Evolutionary conservation across 2,113 vertebrate species (phyloP), one percentile per base, ranked within the genome.

Genomic region (Varanus komodoensis): DNA sequence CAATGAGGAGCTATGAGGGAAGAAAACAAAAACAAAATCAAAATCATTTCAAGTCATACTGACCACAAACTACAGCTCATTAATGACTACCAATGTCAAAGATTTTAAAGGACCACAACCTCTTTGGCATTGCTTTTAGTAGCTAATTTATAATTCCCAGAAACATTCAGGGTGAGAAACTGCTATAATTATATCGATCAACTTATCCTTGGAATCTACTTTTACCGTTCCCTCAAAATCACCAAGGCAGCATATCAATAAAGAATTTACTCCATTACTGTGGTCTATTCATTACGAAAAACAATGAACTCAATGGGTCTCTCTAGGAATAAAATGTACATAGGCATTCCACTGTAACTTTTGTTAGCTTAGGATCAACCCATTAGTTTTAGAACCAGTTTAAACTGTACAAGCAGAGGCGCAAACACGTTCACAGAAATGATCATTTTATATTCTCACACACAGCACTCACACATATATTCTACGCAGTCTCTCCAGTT

Each of bases 1-100:
- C 94, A 99, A 94, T 67, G 98, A 97, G 74, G 99, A 98, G 97
- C 99, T 99, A 71, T 68, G 96, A 79, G 93, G 96, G 90, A 97
- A 93, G 85, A 64, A 32, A 67, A 19, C 3, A 73, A 38, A 86
- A 92, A 88, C 68, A 91, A 44, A 44, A 44, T 44, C 38, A 44
- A 44, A 44, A 92, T 92, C 6, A 94, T 93, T 89, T 94, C 69
- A 93, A 90, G 92, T 88, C 77, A 84, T 64, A 88, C 0, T 83
- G 61, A 67, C 52, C 67, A 88, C 68, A 92, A 57, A 94, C 86
- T 87, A 91, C 79, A 96, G 89, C 89, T 91, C 88, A 94, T 90
- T 82, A 90, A 92, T 68, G 19, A 54, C 5, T n/a, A 9, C 89
- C 83, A 78, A 90, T 89, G 92, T 93, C 81, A 87, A 74, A 2